Base-by-base conservation (phyloP, 2,113 vertebrate genomes). In the Echinops telfairi region DNA sequence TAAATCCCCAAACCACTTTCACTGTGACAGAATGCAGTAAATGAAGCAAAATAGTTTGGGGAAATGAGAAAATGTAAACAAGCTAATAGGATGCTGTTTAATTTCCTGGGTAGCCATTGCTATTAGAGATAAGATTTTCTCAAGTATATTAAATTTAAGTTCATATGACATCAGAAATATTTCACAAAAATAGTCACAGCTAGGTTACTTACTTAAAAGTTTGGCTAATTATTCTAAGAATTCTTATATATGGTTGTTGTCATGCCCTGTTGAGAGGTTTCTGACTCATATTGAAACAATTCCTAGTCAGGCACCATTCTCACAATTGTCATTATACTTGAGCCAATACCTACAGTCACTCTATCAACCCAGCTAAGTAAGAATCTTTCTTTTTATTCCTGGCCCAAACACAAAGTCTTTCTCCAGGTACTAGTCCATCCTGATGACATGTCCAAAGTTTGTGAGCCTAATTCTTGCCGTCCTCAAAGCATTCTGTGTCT, bases 41-140 rank as follows among this genome's bases (percentile, higher is more conserved):
- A 97, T 97, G 97, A 98, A 97, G 93, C 97, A 98, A 97, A 98
- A 97, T 97, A 64, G 90, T 97, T 98, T 97, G 68, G 97, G 95
- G 93, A 97, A 97, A 97, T 95, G 88, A 96, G 95, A 89, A 89
- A 92, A 53, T 97, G 82, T 98, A 97, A 98, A 98, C 97, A 98
- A 98, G 97, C 92, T 97, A 97, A 96, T 98, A 93, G 96, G 92
- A 94, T 96, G 80, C 88, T 93, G 87, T 97, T 97, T 98, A 92
- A 93, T 98, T 98, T 96, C 93, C 91, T 94, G 77, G 91, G 97
- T 86, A 83, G 73, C 75, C 3, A 36, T 0, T 0, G 20, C 27
- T 88, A 33, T 27, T 96, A 95, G 89, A 57, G 11, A 75, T 23
- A 86, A 62, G 3, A 23, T 93, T 95, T 12, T 94, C 75, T 94